Evolutionary conservation across 2,888 invertebrate species (phyloP), one percentile per base, ranked within the genome.

Genomic region (Pimpla rufipes): DNA sequence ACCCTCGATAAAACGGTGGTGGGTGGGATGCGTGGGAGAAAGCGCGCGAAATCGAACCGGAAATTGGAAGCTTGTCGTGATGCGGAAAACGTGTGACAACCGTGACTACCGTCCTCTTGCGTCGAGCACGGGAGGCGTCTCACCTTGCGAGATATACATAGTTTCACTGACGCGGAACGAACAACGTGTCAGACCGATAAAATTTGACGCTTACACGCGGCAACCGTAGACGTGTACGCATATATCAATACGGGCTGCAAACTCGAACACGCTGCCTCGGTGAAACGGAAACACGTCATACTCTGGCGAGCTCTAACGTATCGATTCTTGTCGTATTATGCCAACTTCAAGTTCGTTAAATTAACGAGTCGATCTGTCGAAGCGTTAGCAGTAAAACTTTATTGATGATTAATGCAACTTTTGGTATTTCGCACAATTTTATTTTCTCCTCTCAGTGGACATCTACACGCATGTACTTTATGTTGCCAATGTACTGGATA

Each of bases 41-140:
- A 62, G 75, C 64, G 67, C 57, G 47, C 35, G 71, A 83, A 83
- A 83, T 71, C 71, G 57, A 64, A 79, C 79, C 75, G 83, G 83
- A 83, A 83, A 83, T 83, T 83, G 75, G 83, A 76, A 71, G 79
- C 74, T 83, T 79, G 75, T 75, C 68, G 70, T 50, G 59, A 59
- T 57, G 70, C 75, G 75, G 55, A 74, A 67, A 23, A 74, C 81
- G 77, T 57, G 64, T 62, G 64, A 21, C 71, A 29, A 42, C 57
- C 57, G 21, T 57, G 57, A 71, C 57, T 79, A 35, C 68, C 75
- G 55, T 45, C 42, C 71, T n/a, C n/a, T n/a, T 42, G 59, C 42
- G 29, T 37, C 45, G 45, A 52, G 35, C n/a, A 23, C n/a, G 40
- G 64, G 40, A 35, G 23, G 45, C 59, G 47, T 47, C 29, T 35